Evolutionary conservation across 2,113 vertebrate species (phyloP), one percentile per base, ranked within the genome.

Genomic region (Lonchura striata): DNA sequence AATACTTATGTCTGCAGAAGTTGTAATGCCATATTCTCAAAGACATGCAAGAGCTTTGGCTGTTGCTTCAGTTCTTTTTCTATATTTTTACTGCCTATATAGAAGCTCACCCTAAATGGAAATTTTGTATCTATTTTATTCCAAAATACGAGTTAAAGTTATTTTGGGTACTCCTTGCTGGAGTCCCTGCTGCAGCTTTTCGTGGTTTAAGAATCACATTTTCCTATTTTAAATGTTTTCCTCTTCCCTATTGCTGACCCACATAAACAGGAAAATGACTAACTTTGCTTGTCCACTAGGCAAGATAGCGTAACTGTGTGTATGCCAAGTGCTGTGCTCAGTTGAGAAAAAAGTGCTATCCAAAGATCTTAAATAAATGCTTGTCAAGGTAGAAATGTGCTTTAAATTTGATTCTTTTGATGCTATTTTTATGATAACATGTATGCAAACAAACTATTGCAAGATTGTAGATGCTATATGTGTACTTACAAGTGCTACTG

Each of bases 141-240:
- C 82, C 75, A 93, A 94, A 95, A 93, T 89, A 91, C 1, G 42
- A 86, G 19, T 77, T 94, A 54, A 90, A 82, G 50, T 94, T 96
- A 56, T 94, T 95, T 95, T 94, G 68, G 10, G 63, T 79, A 42
- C 66, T 96, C 65, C 86, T 69, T 86, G 14, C 88, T 85, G 21
- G 8, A 91, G 63, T 87, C 70, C 71, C 44, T 77, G 19, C 76
- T 90, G 68, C 50, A 50, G 61, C 47, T 66, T 91, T 49, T 72
- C 47, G 92, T 95, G 84, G 87, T 90, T 95, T 95, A 80, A 94
- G 84, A 94, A 93, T 92, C 96, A 95, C 78, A 95, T 93, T 96
- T 97, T 95, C 95, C 93, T 93, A 80, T 91, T 90, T 91, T 91
- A 59, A n/a, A 77, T 90, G 84, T 92, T 95, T 89, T 86, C n/a